phyloP scores from a whole-genome alignment of 2,888 invertebrate genomes.

The Megaustenia siamemsis region DNA sequence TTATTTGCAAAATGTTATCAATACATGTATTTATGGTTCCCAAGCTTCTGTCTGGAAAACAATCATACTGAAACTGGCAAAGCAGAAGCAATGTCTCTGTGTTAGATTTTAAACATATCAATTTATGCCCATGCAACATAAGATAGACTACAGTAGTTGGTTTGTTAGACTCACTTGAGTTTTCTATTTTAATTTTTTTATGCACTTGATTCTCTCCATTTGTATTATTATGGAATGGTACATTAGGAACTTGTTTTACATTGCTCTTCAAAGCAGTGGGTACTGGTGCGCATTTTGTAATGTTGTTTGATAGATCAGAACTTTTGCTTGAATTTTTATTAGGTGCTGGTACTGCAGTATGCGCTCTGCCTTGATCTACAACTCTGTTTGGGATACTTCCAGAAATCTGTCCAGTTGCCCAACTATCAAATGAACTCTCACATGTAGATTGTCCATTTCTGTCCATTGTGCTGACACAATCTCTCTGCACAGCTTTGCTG shows the following conservation, averaged over 20 bases:
- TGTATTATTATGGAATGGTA: not conserved
- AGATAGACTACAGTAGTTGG: not conserved
- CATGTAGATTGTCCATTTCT: not conserved
- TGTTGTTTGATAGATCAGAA: not conserved
- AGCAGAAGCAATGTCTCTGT: slow-evolving; percentile 11
- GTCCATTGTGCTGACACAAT: not conserved
- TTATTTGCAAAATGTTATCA: slow-evolving; percentile 46
- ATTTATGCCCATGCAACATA: slow-evolving; percentile 48
- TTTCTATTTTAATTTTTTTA: not conserved
- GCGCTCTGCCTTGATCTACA: not conserved
- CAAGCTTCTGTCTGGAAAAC: slow-evolving; percentile 48
- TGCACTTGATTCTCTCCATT: not conserved
- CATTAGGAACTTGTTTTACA: not conserved
- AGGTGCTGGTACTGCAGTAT: not conserved
- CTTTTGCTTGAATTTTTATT: not conserved
- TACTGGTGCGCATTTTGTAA: not conserved
- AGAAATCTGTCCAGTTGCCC: slow-evolving; percentile 42
- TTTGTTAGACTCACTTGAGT: not conserved
- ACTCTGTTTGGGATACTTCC: slow-evolving; percentile 14
- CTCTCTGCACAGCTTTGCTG: not conserved
- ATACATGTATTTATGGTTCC: slow-evolving; percentile 47
- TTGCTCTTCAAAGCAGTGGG: not conserved
- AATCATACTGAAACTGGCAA: slow-evolving; percentile 48
- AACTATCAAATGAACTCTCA: slow-evolving; percentile 40
- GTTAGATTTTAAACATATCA: slow-evolving; percentile 42